phyloP scores from a whole-genome alignment of 2,797 vertebrate species.

The Gallinago solitaria region DNA sequence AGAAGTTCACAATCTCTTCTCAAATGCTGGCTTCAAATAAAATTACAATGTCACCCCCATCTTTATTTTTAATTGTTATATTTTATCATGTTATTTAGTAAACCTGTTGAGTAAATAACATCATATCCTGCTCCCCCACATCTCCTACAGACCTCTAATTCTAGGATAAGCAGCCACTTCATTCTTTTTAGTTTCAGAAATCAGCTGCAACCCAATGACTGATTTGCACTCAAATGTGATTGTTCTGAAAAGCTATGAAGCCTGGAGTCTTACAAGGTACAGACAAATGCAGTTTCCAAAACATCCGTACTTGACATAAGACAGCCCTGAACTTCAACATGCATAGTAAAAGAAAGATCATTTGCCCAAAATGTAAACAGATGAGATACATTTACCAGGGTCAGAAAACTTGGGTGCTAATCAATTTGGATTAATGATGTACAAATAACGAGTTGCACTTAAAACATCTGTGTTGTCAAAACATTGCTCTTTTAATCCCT shows the following conservation, averaged over 20 bases:
- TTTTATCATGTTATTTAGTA: not conserved
- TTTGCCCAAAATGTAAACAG: conserved; percentile 67
- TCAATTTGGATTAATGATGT: conserved; percentile 71
- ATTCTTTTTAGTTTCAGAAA: conserved; percentile 46
- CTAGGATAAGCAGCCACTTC: conserved; percentile 1
- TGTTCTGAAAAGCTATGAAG: conserved; percentile 56
- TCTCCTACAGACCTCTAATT: not conserved
- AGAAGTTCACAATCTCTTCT: not conserved
- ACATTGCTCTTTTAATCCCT: conserved; percentile 75
- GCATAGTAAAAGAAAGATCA: conserved; percentile 30
- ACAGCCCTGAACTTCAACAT: conserved; percentile 42
- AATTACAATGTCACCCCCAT: not conserved
- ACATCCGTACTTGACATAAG: conserved; percentile 49
- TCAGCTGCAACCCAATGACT: not conserved
- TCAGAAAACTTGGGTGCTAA: conserved; percentile 58
- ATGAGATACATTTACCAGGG: conserved; percentile 34
- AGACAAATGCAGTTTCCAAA: conserved; percentile 32
- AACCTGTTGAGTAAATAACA: not conserved
- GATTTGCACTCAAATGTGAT: conserved; percentile 43
- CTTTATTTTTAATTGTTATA: not conserved
- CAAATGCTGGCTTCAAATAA: not conserved
- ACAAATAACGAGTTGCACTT: conserved; percentile 73
- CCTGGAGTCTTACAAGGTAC: not conserved
- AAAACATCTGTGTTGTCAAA: conserved; percentile 78
- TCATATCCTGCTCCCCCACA: not conserved